Percentiles rank a stretch among this genome's conserved stretches.
phyloP scores from a whole-genome alignment of 2,113 vertebrate species.

The Ptychochromis oligacanthus region DNA sequence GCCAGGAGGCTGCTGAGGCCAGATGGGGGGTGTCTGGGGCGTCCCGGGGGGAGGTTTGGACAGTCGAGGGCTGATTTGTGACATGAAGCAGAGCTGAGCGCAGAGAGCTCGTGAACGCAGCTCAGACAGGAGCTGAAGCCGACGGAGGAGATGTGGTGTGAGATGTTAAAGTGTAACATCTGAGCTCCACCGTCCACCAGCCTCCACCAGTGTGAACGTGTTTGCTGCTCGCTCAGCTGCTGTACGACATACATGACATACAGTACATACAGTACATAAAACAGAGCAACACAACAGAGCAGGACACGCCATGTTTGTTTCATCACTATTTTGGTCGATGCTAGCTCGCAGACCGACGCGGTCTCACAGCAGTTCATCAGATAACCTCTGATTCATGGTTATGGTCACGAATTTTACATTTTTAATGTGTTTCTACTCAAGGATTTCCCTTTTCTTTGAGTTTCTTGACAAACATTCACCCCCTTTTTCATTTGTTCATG shows the following conservation, averaged over 20 bases:
- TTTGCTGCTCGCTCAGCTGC: not conserved
- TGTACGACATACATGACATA: not conserved
- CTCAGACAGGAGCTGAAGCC: not conserved
- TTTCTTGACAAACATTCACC: no score
- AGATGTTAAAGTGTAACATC: slow-evolving; percentile 3
- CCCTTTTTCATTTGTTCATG: not conserved
- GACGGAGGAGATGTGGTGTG: not conserved
- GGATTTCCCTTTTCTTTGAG: no score
- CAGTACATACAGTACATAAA: no score
- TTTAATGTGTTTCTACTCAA: no score
- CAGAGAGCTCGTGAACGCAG: slow-evolving; percentile 3
- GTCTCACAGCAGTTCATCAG: not conserved
- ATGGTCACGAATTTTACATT: not conserved
- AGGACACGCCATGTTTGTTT: not conserved
- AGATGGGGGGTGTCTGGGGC: not conserved
- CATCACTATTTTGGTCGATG: no score
- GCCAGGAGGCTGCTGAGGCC: not conserved
- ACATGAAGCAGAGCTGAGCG: slow-evolving; percentile 17
- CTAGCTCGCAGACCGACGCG: no score
- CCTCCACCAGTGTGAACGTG: no score
- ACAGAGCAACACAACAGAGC: not conserved
- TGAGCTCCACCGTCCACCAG: not conserved
- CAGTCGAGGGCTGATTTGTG: slow-evolving; percentile 5
- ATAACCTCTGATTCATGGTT: not conserved
- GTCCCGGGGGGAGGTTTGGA: not conserved